phyloP scores from a whole-genome alignment of 2,113 vertebrate species.

The Rhagologus leucostigma region DNA sequence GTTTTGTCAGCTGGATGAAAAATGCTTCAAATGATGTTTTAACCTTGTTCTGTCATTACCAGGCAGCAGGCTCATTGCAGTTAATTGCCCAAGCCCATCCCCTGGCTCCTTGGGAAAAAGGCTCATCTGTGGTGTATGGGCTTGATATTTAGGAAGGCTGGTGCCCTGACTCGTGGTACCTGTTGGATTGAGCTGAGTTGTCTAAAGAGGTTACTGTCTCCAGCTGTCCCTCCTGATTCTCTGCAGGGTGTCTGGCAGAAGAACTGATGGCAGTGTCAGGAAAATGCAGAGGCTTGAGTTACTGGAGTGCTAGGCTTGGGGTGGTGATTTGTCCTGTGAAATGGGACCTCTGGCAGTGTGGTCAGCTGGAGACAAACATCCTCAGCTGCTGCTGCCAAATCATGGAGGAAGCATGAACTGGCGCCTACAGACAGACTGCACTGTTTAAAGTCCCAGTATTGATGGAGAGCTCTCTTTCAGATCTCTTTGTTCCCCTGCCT shows the following conservation, averaged over 20 bases:
- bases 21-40: not conserved
- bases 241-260: not conserved
- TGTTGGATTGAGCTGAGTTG: not conserved
- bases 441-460: not conserved
- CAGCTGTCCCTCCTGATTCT: not conserved
- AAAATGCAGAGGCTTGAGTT: not conserved
- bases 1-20: not conserved
- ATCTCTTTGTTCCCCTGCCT: not conserved
- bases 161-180: not conserved
- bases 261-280: not conserved
- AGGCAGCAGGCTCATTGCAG: not conserved
- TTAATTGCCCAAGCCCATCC: not conserved
- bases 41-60: not conserved
- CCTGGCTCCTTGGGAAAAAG: not conserved
- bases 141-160: not conserved
- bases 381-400: not conserved
- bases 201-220: not conserved
- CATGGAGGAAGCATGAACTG: not conserved
- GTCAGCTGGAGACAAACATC: not conserved
- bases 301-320: not conserved
- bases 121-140: not conserved
- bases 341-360: not conserved
- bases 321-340: not conserved
- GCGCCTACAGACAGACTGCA: not conserved
- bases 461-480: not conserved